phyloP scores from a whole-genome alignment of 2,113 vertebrate species.

The Phalacrocorax aristotelis region DNA sequence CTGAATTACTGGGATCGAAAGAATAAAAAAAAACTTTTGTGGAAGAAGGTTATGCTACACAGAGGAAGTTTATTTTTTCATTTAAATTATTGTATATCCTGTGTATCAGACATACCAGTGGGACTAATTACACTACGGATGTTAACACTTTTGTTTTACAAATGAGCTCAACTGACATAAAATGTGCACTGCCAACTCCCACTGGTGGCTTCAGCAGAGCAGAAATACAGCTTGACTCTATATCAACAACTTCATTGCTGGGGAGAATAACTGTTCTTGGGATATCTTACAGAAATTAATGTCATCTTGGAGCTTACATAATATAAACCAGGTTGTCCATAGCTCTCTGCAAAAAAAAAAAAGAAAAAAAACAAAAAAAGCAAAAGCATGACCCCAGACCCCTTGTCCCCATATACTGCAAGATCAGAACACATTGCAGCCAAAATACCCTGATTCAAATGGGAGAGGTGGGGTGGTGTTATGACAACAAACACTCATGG shows the following conservation, averaged over 20 bases:
- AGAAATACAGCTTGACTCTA: background rate
- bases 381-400: background rate
- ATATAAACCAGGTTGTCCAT: background rate
- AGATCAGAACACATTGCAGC: background rate
- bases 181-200: fast-evolving
- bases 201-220: background rate
- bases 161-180: background rate
- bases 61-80: background rate
- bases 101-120: background rate
- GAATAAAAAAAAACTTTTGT: background rate
- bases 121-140: background rate
- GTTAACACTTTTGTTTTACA: background rate
- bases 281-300: background rate
- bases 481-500: background rate
- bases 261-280: background rate
- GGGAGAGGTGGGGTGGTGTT: background rate
- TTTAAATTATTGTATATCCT: background rate
- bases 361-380: background rate
- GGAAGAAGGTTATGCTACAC: background rate
- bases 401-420: background rate
- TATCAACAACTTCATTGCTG: background rate
- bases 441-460: background rate
- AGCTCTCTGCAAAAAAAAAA: background rate
- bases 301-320: background rate
- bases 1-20: background rate